Base-by-base conservation (phyloP, 1,140 invertebrate genomes). In the Belonocnema kinseyi region DNA sequence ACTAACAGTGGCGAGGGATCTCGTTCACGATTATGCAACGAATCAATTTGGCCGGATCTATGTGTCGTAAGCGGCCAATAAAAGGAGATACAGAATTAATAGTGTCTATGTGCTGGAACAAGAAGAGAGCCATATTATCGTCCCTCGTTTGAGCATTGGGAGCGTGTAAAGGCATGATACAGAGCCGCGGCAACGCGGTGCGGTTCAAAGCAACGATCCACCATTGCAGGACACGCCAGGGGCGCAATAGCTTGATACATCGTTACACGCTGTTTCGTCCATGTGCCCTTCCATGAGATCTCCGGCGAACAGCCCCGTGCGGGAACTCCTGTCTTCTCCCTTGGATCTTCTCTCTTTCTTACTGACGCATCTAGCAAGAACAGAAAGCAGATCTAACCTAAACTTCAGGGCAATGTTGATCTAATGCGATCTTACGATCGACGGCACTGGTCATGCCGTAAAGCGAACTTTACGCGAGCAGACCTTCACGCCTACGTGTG, bases 181-280 rank as follows among this genome's bases (percentile, higher is more conserved):
- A 90, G 85, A 86, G 86, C 85, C 84, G 81, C 80, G 81, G 84
- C 85, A 78, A 80, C 82, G 85, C 88, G 85, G 86, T 85, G 83
- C 85, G 77, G 81, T 83, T 90, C 89, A 90, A 91, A 90, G 88
- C 89, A 82, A 86, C 86, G 85, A 87, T 88, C 85, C 87, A 85
- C 83, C 82, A 89, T 88, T 86, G 88, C 86, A 86, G 88, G 87
- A 90, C 90, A 88, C 88, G 89, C 89, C 89, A 87, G 88, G 89
- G 89, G 89, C 90, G 88, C 89, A 91, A 90, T 88, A 89, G 90
- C 87, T 89, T 91, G 89, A 90, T 91, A 90, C 89, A 90, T 91
- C 89, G 89, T 91, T 91, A 90, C 89, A 91, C 88, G 88, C 85
- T 88, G 87, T 88, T 89, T 84, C 86, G 86, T 85, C 87, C 83